Percentiles rank a stretch among this genome's conserved stretches.
Evolutionary conservation across 2,113 vertebrate genomes (phyloP).

Genomic region (Geococcyx californianus): DNA sequence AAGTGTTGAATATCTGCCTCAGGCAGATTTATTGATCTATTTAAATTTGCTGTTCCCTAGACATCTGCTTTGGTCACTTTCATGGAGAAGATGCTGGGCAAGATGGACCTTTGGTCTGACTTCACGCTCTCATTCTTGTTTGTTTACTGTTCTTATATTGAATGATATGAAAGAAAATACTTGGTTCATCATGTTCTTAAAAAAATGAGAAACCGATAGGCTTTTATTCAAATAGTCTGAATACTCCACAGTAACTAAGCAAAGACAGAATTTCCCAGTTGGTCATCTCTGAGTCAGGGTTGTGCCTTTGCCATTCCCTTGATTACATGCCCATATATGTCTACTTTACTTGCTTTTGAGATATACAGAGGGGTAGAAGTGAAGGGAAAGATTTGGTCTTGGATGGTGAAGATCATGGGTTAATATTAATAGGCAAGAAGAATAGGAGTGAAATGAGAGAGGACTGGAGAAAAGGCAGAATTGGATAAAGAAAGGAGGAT

Average conservation of each 20-base stretch:
- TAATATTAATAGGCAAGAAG: not conserved
- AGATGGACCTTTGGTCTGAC: not conserved
- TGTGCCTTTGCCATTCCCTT: not conserved
- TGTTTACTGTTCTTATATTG: slow-evolving; percentile 15
- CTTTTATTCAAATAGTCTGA: not conserved
- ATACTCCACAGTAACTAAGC: not conserved
- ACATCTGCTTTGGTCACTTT: slow-evolving; percentile 51
- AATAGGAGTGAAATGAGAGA: not conserved
- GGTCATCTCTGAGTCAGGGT: not conserved
- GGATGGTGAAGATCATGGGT: not conserved
- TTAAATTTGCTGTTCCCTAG: slow-evolving; percentile 27
- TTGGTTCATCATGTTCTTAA: too few species aligned
- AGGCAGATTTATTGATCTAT: slow-evolving; percentile 50
- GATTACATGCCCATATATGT: not conserved
- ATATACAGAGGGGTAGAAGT: not conserved
- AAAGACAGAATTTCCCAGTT: not conserved
- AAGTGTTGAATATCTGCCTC: slow-evolving; percentile 48
- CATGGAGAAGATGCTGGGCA: not conserved
- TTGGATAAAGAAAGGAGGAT: not conserved
- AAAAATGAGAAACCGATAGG: not conserved
- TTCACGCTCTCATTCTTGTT: not conserved
- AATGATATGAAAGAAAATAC: not conserved
- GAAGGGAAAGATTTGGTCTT: not conserved
- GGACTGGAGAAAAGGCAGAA: not conserved
- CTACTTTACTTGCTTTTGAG: not conserved